Evolutionary conservation across 1,140 invertebrate species (phyloP), one percentile per base, ranked within the genome.

Genomic region (Lasioglossum albipes): DNA sequence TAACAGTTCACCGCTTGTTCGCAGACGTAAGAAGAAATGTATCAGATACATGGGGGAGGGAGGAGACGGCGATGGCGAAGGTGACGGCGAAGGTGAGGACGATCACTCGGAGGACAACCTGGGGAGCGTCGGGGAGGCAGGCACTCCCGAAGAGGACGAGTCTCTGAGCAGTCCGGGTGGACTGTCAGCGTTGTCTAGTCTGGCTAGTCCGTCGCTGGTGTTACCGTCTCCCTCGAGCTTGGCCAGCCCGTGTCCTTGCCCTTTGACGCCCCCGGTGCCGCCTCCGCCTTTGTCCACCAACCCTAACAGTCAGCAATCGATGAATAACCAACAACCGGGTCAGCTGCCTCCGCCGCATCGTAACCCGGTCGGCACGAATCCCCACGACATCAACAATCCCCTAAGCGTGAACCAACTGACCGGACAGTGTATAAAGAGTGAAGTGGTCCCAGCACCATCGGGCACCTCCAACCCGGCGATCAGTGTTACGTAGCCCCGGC

Each of bases 1-100:
- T 86, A 86, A 86, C 83, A 69, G 54, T 10, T 20, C 7, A 5
- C 0, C 52, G 18, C 31, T 87, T 87, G 78, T 87, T 84, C 96
- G 49, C 95, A 99, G 98, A 95, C 97, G 98, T 95, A 99, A 99
- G 95, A 99, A 99, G 95, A 99, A 99, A 95, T 99, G 98, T 95
- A 97, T 99, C 92, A 96, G 98, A 83, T 99, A 98, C 94, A 96
- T 98, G 96, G 95, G 95, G 90, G 94, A 94, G 89, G 93, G 96
- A 95, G 94, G 95, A 94, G 89, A 95, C 92, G 94, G 96, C 88
- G 94, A 96, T 91, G 93, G 95, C 90, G 94, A 95, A 91, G 95
- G 95, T 87, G 95, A 93, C 69, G 96, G 91, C 93, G 96, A 93
- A 89, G 94, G 84, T 82, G 92, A 90, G 91, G 95, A 95, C 86